Base-by-base conservation (phyloP, 1,140 invertebrate species). In the Drosophila takahashii region DNA sequence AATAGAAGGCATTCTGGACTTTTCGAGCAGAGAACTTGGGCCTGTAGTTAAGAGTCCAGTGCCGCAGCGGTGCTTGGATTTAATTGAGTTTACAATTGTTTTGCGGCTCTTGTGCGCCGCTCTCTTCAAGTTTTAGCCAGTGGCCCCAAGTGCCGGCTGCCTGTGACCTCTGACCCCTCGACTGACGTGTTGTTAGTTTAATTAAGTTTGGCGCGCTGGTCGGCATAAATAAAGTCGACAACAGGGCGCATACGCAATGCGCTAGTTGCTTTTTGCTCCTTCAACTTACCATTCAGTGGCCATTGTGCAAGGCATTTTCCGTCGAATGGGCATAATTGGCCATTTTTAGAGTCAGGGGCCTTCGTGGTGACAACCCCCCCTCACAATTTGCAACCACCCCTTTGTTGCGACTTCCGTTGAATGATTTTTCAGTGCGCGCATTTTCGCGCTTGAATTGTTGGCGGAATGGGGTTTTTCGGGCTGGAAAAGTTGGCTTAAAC, bases 31-130 rank as follows among this genome's bases (percentile, higher is more conserved):
- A 62, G 37, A 80, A 83, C 53, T 79, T 78, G 54, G 26, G 54
- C 34, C 67, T 69, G 60, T 62, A 84, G 80, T 75, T 76, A 75
- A 79, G 70, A 56, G 70, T 65, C 62, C 45, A 53, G 42, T 79
- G 83, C 50, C 75, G 66, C 84, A 74, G 70, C 72, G 84, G 66
- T 77, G 79, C 84, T 90, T 87, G 79, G 77, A 80, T 89, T 89
- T 89, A 89, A 89, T 89, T 89, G 84, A 89, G 84, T 89, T 89
- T 84, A 76, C 85, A 89, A 89, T 89, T 89, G 79, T 79, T 89
- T 77, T 87, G 84, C 53, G 79, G 84, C 77, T 37, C 47, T 34
- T 57, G 29, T 22, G 29, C 16, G n/a, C 26, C 15, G 22, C 47
- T 50, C 53, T 77, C 57, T 60, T 66, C 57, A 78, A 87, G 62